A percentile compares a stretch with the other conserved stretches of the same genome.
phyloP scores from a whole-genome alignment of 2,888 invertebrate genomes.

The Eupithecia abbreviata region DNA sequence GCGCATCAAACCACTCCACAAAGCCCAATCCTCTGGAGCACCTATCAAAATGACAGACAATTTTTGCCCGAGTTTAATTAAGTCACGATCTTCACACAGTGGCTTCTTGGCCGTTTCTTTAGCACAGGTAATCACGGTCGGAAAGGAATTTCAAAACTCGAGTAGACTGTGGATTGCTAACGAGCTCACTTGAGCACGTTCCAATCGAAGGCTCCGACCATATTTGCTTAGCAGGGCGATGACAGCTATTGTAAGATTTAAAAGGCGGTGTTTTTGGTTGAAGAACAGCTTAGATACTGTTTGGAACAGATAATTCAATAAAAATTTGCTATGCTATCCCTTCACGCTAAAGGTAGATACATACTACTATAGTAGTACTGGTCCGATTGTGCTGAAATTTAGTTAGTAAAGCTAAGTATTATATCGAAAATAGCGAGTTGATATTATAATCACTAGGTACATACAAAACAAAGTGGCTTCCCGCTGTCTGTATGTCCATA shows the following conservation, averaged over 20 bases:
- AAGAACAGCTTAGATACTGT: too few species aligned
- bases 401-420: too few species aligned
- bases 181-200: slow-evolving; percentile 69
- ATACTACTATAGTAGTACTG: too few species aligned
- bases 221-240: slow-evolving; percentile 19
- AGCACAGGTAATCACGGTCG: slow-evolving; percentile 70
- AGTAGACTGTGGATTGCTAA: slow-evolving; percentile 62
- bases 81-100: slow-evolving; percentile 66
- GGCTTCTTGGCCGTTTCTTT: slow-evolving; percentile 59
- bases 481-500: too few species aligned
- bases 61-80: slow-evolving; percentile 66
- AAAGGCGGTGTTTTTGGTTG: not conserved
- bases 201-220: slow-evolving; percentile 54
- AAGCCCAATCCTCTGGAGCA: slow-evolving; percentile 44
- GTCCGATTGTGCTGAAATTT: too few species aligned
- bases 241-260: slow-evolving; percentile 9
- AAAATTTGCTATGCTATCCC: too few species aligned
- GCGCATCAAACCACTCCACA: slow-evolving; percentile 36
- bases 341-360: too few species aligned
- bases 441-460: too few species aligned
- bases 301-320: too few species aligned
- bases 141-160: slow-evolving; percentile 71
- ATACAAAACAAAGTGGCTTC: too few species aligned
- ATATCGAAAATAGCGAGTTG: too few species aligned
- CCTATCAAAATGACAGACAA: slow-evolving; percentile 57